Percentiles rank a stretch among this genome's conserved stretches.
These are phyloP conservation scores for Palloptera scutellata DNA, from an alignment of 2,888 invertebrate genomes.

Conservation along the genomic window DNA sequence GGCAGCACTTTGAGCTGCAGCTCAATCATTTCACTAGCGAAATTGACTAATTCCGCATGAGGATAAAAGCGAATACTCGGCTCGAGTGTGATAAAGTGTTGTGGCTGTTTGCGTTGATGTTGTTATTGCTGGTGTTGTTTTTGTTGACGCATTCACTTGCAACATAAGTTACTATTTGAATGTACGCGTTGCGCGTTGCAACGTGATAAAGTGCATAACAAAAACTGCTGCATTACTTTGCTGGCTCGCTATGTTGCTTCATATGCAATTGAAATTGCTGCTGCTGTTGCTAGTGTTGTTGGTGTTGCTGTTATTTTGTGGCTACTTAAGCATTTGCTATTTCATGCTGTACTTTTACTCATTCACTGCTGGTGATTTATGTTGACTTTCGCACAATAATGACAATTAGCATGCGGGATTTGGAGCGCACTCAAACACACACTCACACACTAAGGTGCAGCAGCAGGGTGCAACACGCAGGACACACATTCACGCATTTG, in stretches of 20 bases:
- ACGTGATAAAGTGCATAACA: slow-evolving; percentile 8
- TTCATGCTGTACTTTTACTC: background rate
- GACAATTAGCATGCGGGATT: slow-evolving; percentile 14
- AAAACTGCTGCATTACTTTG: background rate
- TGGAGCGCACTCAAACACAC: background rate
- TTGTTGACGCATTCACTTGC: background rate
- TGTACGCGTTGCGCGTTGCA: background rate
- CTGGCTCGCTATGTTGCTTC: background rate
- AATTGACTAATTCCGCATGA: slow-evolving; percentile 31
- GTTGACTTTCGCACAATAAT: slow-evolving; percentile 9
- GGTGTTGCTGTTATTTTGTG: background rate
- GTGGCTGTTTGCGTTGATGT: background rate
- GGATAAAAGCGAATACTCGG: background rate
- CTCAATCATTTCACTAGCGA: slow-evolving; percentile 16
- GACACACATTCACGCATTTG: background rate
- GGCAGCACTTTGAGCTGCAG: background rate
- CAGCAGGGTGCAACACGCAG: background rate
- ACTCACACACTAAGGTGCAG: background rate
- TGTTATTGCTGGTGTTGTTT: background rate
- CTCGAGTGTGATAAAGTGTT: slow-evolving; percentile 15
- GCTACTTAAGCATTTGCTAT: background rate
- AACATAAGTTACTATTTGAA: slow-evolving; percentile 12
- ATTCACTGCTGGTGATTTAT: slow-evolving; percentile 18
- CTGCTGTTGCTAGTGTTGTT: background rate
- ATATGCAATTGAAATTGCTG: background rate